Conservation (phyloP, 2,888 invertebrate genomes). For the Patella caerulea region DNA sequence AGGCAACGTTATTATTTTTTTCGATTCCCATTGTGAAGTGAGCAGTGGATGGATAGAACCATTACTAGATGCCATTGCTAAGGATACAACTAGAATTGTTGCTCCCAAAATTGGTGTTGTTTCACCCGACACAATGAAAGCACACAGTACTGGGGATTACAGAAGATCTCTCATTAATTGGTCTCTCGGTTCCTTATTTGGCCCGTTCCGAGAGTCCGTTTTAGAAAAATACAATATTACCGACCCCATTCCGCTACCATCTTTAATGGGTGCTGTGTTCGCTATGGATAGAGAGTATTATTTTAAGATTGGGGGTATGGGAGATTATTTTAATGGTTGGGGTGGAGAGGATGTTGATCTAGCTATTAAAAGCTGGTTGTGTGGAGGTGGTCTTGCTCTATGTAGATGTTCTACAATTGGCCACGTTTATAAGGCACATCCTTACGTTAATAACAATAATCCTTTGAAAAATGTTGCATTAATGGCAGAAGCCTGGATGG, state of each 20-base stretch:
- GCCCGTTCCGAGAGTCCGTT: neutral
- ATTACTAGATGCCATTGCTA: neutral
- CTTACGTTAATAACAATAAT: neutral
- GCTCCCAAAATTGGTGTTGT: neutral
- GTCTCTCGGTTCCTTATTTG: neutral
- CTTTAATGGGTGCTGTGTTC: neutral
- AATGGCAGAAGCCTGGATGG: neutral
- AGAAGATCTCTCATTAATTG: neutral
- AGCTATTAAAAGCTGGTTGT: neutral
- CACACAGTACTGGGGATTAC: neutral
- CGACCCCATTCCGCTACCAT: neutral
- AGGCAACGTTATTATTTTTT: neutral
- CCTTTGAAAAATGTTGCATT: neutral
- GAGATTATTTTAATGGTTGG: slow-evolving; percentile 6
- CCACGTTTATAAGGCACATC: neutral
- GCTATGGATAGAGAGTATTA: neutral
- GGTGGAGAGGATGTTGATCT: neutral
- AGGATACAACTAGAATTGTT: neutral
- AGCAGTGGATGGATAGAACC: neutral
- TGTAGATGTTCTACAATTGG: neutral
- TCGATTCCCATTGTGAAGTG: slow-evolving; percentile 1
- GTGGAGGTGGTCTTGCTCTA: neutral
- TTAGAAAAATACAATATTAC: neutral
- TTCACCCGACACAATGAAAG: neutral
- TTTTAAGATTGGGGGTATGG: neutral